A percentile compares a stretch with the other conserved stretches of the same genome.
phyloP scores from a whole-genome alignment of 2,888 invertebrate genomes.

The Cephus runcator region DNA sequence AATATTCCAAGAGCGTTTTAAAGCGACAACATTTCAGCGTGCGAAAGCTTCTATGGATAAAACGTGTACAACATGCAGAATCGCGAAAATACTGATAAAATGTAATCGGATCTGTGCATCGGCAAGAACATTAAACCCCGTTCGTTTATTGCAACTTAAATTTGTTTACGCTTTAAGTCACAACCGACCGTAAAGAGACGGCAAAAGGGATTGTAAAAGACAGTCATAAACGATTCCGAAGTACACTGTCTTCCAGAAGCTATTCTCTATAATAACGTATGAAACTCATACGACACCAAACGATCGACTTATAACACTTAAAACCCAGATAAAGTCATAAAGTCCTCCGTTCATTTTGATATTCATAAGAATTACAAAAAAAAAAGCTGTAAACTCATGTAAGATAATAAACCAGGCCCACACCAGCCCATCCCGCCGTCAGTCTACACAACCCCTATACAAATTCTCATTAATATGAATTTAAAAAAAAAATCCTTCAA shows the following conservation, averaged over 20 bases:
- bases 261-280: neutral
- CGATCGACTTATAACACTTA: neutral
- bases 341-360: neutral
- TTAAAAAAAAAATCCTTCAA: neutral
- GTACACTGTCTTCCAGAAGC: neutral
- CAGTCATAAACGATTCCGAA: neutral
- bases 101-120: neutral
- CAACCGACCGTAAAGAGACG: neutral
- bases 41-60: neutral
- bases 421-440: too few species aligned
- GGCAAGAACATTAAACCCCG: neutral
- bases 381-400: neutral
- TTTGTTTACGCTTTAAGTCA: neutral
- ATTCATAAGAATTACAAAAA: neutral
- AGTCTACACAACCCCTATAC: neutral
- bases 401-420: neutral
- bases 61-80: neutral
- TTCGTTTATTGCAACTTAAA: neutral
- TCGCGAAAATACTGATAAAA: neutral
- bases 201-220: neutral
- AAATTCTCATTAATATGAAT: neutral
- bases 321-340: neutral
- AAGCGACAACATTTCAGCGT: neutral
- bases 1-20: neutral
- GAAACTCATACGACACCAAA: neutral